These are phyloP conservation scores for Dendrocopos noguchii DNA, from an alignment of 2,113 vertebrate species.

Conservation along the genomic window DNA sequence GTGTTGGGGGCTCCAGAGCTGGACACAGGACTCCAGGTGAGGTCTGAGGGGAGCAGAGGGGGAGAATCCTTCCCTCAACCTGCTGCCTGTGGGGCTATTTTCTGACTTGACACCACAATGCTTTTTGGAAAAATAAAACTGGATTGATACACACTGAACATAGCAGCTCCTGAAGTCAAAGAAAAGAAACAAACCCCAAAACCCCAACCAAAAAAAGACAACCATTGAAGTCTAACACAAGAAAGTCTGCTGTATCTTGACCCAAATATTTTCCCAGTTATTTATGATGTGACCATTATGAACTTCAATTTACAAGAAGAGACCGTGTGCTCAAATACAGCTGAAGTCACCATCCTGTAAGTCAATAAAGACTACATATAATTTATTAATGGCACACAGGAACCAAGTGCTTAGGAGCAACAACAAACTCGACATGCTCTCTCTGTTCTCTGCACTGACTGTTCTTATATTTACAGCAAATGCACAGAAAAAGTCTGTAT, in stretches of 20 bases:
- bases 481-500: neutral
- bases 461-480: slow-evolving; percentile 18
- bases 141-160: neutral
- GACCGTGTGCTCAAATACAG: neutral
- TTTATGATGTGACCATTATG: fast-evolving
- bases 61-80: too few species aligned
- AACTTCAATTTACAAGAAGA: neutral
- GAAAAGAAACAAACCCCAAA: neutral
- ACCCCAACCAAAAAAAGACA: neutral
- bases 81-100: too few species aligned
- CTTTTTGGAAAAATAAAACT: neutral
- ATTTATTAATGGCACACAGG: neutral
- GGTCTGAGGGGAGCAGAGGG: too few species aligned
- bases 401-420: neutral
- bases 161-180: neutral
- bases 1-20: too few species aligned
- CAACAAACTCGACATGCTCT: neutral
- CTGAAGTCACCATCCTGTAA: neutral
- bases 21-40: too few species aligned
- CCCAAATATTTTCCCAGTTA: neutral
- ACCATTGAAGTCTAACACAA: neutral
- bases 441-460: neutral
- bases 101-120: neutral
- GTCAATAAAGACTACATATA: neutral
- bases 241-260: neutral